Evolutionary conservation across 2,113 vertebrate genomes (phyloP).

Genomic region (Brachypteracias leptosomus): DNA sequence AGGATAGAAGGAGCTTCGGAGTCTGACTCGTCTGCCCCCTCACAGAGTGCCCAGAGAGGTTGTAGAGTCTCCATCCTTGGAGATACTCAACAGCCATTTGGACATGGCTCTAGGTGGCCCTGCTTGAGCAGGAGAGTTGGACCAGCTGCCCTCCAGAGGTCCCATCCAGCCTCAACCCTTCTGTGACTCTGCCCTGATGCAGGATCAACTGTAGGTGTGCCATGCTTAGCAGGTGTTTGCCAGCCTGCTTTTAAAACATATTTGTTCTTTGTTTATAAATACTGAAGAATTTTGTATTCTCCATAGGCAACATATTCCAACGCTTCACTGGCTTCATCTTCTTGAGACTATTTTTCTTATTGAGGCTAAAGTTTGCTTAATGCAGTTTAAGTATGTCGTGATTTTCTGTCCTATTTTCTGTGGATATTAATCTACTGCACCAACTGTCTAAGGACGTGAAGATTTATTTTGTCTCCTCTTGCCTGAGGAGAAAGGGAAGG

Average conservation of each 20-base stretch:
- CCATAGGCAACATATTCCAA: not conserved
- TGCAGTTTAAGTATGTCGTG: not conserved
- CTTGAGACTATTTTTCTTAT: not conserved
- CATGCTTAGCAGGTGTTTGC: not conserved
- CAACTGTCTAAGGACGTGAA: fast-evolving
- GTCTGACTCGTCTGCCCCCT: not conserved
- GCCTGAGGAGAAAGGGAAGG: not conserved
- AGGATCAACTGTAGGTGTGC: not conserved
- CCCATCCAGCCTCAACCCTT: fast-evolving
- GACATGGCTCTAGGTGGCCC: not conserved
- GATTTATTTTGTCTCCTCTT: not conserved
- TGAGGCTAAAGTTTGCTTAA: not conserved
- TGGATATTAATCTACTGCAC: not conserved
- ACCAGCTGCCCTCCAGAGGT: not conserved
- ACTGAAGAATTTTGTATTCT: not conserved
- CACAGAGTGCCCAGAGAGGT: not conserved
- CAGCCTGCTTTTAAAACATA: not conserved
- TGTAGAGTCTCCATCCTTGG: not conserved
- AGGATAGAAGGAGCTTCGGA: not conserved
- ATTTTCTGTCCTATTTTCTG: not conserved
- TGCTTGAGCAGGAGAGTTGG: not conserved
- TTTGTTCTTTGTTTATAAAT: not conserved
- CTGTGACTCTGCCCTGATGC: not conserved
- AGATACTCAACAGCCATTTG: not conserved
- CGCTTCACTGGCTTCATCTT: not conserved